Evolutionary conservation across 1,140 invertebrate species (phyloP), one percentile per base, ranked within the genome.

Genomic region (Phymastichus coffea): DNA sequence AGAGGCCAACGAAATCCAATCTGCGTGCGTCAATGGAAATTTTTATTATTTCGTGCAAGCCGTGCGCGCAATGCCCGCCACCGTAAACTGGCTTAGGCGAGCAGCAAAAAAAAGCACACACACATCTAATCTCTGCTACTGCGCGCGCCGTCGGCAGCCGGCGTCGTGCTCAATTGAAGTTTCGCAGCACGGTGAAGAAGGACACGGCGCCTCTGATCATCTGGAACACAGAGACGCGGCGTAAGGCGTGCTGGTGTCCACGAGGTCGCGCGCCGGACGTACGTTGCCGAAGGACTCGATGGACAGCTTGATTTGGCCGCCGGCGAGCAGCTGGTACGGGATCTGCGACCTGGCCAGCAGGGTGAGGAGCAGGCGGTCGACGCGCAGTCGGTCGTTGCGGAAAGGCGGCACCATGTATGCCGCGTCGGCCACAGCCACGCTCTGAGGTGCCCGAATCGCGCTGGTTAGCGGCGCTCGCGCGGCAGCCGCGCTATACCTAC

Each of bases 251-350:
- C 6, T 6, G 12, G 12, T 33, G 28, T 33, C 28, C 12, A 12
- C 6, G 12, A 6, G 28, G 12, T 33, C 6, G 12, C 1, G 25
- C 7, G n/a, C n/a, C n/a, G n/a, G 4, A 40, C 41, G 2, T 25
- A 55, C 53, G 20, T 55, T 55, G 15, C 53, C 53, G 17, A 55
- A 55, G 9, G 53, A 55, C 17, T 55, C 41, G 23, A 55, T 35
- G 17, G 25, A 33, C 2, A 55, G 28, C 2, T 33, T 33, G 6
- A 55, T 55, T 23, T 46, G 53, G n/a, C 53, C 53, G 9, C 53
- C 53, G 10, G 53, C 53, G 2, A 25, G 53, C 8, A 55, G 7
- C 17, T 55, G 53, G 44, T 55, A 55, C 4, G 53, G 53, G 10
- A 4, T 46, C 10, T 55, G 53, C 1, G 53, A 55, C 20, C 53